These are phyloP conservation scores for Paedocypris sp. DNA, from an alignment of 2,113 vertebrate genomes.

Conservation along the genomic window DNA sequence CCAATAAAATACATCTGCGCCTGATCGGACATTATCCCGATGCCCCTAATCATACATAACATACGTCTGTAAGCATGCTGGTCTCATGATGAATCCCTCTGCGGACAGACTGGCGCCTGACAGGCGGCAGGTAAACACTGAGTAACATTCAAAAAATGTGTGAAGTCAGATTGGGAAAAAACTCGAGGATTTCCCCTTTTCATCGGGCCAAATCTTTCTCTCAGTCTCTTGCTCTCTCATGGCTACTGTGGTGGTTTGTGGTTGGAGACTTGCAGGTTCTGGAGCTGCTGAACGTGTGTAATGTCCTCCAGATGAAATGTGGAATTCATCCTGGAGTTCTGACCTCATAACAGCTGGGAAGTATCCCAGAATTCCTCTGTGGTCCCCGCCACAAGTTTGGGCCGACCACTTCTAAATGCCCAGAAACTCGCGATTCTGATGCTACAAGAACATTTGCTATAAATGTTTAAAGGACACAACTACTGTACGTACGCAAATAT, in stretches of 20 bases:
- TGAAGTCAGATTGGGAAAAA: slow-evolving; percentile 8
- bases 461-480: too few relatives aligned
- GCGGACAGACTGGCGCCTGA: slow-evolving; percentile 10
- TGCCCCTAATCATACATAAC: too few relatives aligned
- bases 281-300: slow-evolving; percentile 23
- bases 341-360: slow-evolving; percentile 33
- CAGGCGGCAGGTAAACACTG: background rate
- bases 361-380: slow-evolving; percentile 26
- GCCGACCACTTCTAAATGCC: background rate
- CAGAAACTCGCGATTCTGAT: too few relatives aligned
- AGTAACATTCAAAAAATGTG: slow-evolving; percentile 6
- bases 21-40: too few relatives aligned
- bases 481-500: too few relatives aligned
- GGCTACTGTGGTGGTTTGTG: slow-evolving; percentile 36
- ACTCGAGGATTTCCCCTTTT: slow-evolving; percentile 23
- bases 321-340: slow-evolving; percentile 24
- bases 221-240: background rate
- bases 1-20: too few relatives aligned
- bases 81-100: slow-evolving; percentile 14
- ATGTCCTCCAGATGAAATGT: slow-evolving; percentile 38
- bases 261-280: slow-evolving; percentile 32
- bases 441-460: too few relatives aligned
- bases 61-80: slow-evolving; percentile 14
- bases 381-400: background rate
- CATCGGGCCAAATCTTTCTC: slow-evolving; percentile 1